A percentile compares a stretch with the other conserved stretches of the same genome.
phyloP scores from a whole-genome alignment of 2,888 invertebrate species.

The Eretmocerus hayati region DNA sequence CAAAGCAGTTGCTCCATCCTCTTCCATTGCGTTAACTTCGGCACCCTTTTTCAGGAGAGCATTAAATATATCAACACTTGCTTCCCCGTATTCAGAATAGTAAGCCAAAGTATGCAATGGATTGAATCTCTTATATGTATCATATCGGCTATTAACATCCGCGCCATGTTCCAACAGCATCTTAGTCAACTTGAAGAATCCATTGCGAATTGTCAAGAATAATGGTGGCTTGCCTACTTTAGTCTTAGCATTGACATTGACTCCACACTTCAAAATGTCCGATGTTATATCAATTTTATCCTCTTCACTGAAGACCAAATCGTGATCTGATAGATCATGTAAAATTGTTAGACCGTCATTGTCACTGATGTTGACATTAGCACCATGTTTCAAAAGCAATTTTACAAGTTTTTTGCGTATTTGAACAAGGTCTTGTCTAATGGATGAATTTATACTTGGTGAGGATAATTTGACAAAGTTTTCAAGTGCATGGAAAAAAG shows the following conservation, averaged over 20 bases:
- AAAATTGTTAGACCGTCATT: constrained; percentile 1
- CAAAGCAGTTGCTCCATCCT: not conserved
- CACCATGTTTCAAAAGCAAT: not conserved
- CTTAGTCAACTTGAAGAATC: not conserved
- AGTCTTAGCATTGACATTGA: not conserved
- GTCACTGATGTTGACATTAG: not conserved
- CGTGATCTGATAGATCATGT: not conserved
- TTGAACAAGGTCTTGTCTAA: not conserved
- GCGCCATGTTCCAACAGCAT: not conserved
- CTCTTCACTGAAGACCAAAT: not conserved
- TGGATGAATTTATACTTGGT: not conserved
- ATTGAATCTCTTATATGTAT: not conserved
- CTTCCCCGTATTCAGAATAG: not conserved
- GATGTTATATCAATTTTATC: not conserved
- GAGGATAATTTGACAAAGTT: not conserved
- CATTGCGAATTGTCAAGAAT: not conserved
- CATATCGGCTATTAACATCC: not conserved
- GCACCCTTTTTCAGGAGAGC: constrained; percentile 1
- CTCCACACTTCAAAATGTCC: not conserved
- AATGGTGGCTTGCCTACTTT: not conserved
- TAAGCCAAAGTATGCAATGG: not conserved
- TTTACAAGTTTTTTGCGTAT: not conserved
- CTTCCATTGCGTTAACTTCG: not conserved
- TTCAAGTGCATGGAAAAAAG: constrained; percentile 2
- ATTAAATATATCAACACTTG: not conserved